These are phyloP conservation scores for Calephelis virginiensis DNA, from an alignment of 1,140 invertebrate species.

Conservation along the genomic window DNA sequence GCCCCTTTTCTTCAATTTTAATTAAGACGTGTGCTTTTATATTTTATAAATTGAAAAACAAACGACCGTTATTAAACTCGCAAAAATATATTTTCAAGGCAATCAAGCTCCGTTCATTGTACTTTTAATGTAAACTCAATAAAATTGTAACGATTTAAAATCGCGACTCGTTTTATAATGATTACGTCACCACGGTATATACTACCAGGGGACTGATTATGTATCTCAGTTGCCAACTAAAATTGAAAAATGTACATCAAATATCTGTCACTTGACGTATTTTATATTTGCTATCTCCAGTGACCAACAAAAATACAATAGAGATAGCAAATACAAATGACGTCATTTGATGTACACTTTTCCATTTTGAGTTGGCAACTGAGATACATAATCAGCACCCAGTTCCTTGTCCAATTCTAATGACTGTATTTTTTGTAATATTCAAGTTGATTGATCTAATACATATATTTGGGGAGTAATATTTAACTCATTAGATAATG, in stretches of 20 bases:
- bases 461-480: no score
- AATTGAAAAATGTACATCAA: no score
- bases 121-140: constrained; percentile 29
- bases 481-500: no score
- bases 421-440: not conserved
- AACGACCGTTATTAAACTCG: constrained; percentile 36
- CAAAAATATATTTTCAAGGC: constrained; percentile 57
- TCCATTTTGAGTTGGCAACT: no score
- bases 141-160: constrained; percentile 22
- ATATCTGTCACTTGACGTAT: no score
- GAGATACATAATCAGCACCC: not conserved
- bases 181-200: constrained; percentile 16
- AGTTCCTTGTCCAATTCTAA: constrained; percentile 19
- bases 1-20: not conserved
- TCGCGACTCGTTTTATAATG: constrained; percentile 21
- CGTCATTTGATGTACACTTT: no score
- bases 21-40: constrained; percentile 19
- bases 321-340: no score
- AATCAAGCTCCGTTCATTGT: constrained; percentile 59
- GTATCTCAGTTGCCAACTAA: no score
- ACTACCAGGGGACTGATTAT: no score
- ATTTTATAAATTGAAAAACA: constrained; percentile 24
- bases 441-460: not conserved
- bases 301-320: no score
- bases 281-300: no score